Base-by-base conservation (phyloP, 2,888 invertebrate genomes). In the Polydrusus tereticollis region DNA sequence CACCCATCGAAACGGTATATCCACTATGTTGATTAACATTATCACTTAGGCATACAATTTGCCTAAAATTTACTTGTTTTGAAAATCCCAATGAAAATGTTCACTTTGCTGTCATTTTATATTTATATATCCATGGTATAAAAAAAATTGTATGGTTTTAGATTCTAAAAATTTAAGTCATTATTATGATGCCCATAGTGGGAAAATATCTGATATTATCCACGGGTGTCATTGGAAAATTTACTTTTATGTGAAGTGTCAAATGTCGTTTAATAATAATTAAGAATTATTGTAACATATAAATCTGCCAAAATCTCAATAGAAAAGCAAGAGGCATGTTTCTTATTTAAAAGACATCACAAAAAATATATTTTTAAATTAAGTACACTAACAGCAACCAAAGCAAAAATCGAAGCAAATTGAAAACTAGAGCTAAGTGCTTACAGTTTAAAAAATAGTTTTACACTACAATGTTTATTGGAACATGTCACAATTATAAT, bases 351-450 rank as follows among this genome's bases (percentile, higher is more conserved):
- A 36, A 41, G 0, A 41, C 59, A 59, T 59, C 59, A 59, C 59
- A 59, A 59, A 59, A 59, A 21, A 21, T 3, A 16, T 57, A 57
- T 57, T 57, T 33, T 14, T 26, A 1, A 58, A 38, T 14, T n/a
- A n/a, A 58, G 41, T 38, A 23, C 41, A 59, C 20, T 18, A 41
- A n/a, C n/a, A n/a, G 41, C 8, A 59, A 59, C 23, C 23, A 16
- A 59, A 43, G 41, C 59, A 59, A 43, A 59, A 59, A 59, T 41
- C 36, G 4, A 36, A 36, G 23, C 36, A 18, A 20, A 33, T 16
- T 2, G 18, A 33, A 18, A 58, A 58, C 1, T 58, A 58, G 21
- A 14, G 16, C 23, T 29, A 29, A 16, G 21, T 29, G 52, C 52
- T 52, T 26, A 52, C 16, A 26, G 6, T 52, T 26, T 6, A 29